phyloP scores from a whole-genome alignment of 2,113 vertebrate genomes.

The Hippocampus zosterae region DNA sequence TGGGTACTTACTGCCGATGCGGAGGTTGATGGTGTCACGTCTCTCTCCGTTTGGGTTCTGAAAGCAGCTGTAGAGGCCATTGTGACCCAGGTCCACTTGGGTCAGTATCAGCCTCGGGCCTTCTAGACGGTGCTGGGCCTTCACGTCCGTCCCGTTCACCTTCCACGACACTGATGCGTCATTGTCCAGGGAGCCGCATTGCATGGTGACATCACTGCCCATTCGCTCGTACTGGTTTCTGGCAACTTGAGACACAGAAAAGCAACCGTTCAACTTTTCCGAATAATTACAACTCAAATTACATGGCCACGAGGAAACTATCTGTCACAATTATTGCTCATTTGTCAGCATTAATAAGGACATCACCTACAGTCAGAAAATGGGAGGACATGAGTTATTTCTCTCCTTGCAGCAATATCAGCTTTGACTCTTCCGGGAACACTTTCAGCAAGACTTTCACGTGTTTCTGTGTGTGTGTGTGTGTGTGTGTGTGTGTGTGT shows the following conservation, averaged over 20 bases:
- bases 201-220: conserved; percentile 85
- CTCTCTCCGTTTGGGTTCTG: conserved; percentile 86
- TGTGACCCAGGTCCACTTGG: conserved; percentile 78
- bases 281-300: not conserved
- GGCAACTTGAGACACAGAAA: conserved; percentile 67
- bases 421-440: not conserved
- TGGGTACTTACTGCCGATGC: conserved; percentile 86
- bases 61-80: conserved; percentile 91
- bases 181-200: conserved; percentile 84
- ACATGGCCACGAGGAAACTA: not conserved
- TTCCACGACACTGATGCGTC: conserved; percentile 86
- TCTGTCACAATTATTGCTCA: not conserved
- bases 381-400: no score
- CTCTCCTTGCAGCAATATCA: not conserved
- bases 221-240: conserved; percentile 83
- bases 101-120: conserved; percentile 80
- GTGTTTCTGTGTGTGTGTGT: no score
- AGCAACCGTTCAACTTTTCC: not conserved
- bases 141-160: conserved; percentile 87
- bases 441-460: no score
- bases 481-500: no score
- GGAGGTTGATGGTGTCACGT: conserved; percentile 83
- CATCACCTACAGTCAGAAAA: not conserved
- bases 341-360: not conserved
- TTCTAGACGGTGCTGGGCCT: conserved; percentile 75